Evolutionary conservation across 1,140 invertebrate species (phyloP).

Genomic region (Drosophila ohnishii): DNA sequence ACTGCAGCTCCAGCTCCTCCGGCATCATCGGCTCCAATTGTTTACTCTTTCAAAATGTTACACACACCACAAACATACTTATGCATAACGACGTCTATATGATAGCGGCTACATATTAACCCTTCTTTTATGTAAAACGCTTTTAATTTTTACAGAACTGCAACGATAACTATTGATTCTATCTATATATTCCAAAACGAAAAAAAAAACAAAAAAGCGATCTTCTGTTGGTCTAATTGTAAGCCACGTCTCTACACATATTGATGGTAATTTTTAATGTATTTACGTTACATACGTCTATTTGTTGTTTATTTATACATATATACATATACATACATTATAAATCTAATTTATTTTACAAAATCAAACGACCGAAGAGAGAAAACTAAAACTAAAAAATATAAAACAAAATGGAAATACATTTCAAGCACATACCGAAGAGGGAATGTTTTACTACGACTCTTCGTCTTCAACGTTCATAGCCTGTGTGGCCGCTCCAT

Average conservation of each 20-base stretch:
- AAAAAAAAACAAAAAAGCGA: slow-evolving; percentile 48
- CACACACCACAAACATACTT: slow-evolving; percentile 64
- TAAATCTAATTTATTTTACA: slow-evolving; percentile 78
- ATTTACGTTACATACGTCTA: slow-evolving; percentile 72
- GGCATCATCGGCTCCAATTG: slow-evolving; percentile 52
- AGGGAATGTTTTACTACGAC: neutral
- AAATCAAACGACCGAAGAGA: slow-evolving; percentile 51
- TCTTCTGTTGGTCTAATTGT: slow-evolving; percentile 69
- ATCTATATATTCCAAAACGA: slow-evolving; percentile 61
- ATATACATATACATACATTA: slow-evolving; percentile 65
- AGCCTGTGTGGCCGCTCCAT: slow-evolving; percentile 42
- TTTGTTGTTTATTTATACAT: slow-evolving; percentile 81
- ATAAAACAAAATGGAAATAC: slow-evolving; percentile 31
- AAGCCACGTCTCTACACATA: slow-evolving; percentile 61
- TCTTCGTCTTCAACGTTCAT: slow-evolving; percentile 17
- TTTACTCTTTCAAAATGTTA: slow-evolving; percentile 76
- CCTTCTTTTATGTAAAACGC: slow-evolving; percentile 57
- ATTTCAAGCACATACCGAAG: slow-evolving; percentile 47
- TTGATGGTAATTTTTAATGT: slow-evolving; percentile 74
- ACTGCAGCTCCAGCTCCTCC: neutral
- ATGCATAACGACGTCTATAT: slow-evolving; percentile 60
- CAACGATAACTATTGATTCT: slow-evolving; percentile 65
- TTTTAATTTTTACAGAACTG: slow-evolving; percentile 52
- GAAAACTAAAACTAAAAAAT: slow-evolving; percentile 34
- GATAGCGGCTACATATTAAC: slow-evolving; percentile 64